Percentiles rank a stretch among this genome's conserved stretches.
Conservation (phyloP, 2,113 vertebrate genomes). For the Megalops atlanticus region DNA sequence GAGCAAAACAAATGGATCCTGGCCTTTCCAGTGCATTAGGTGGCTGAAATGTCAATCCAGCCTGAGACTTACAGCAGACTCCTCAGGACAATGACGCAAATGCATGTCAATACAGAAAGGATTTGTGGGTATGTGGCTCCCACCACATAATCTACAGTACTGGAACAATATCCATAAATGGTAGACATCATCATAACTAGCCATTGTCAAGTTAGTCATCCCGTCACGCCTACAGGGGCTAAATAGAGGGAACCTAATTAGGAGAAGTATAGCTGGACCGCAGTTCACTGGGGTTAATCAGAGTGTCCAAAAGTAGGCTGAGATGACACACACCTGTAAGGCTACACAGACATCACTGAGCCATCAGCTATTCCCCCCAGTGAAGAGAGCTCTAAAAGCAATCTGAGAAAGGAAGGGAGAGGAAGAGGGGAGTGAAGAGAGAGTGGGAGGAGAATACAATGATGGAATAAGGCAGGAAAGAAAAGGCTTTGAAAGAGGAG, state of each 20-base stretch:
- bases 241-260: no score
- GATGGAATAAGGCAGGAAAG: neutral
- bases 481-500: no score
- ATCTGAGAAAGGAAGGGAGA: neutral
- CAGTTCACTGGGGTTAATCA: constrained; percentile 57
- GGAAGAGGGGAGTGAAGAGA: neutral
- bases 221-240: no score
- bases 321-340: neutral
- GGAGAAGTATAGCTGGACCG: constrained; percentile 42
- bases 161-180: constrained; percentile 58
- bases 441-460: no score
- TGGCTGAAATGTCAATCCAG: no score
- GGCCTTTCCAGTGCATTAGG: no score
- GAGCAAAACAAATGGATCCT: no score
- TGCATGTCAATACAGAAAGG: no score
- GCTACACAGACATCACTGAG: neutral
- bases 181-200: constrained; percentile 59
- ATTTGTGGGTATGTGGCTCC: no score
- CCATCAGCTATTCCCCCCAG: neutral
- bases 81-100: no score
- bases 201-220: neutral
- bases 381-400: neutral
- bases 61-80: no score
- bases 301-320: neutral
- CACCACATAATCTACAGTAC: no score